Evolutionary conservation across 1,140 invertebrate species (phyloP).

Genomic region (Drosophila ironensis): DNA sequence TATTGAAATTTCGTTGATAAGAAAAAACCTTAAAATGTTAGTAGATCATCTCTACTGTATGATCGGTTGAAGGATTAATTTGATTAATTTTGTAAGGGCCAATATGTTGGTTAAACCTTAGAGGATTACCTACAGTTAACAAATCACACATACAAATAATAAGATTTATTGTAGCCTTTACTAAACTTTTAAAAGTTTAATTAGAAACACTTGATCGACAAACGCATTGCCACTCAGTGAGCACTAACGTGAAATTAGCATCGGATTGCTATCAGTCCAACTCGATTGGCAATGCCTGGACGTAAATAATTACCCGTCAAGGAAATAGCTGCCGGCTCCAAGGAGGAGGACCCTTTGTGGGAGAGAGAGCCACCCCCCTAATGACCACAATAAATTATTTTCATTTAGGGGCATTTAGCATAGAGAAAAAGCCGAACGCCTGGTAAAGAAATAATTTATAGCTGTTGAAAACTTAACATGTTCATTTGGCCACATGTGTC

Average conservation of each 20-base stretch:
- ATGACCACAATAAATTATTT: slow-evolving; percentile 79
- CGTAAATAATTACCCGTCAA: slow-evolving; percentile 33
- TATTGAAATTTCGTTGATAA: too few relatives aligned
- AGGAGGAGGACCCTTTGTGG: background rate
- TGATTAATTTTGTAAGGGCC: too few relatives aligned
- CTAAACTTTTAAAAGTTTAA: too few relatives aligned
- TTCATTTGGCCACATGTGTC: slow-evolving; percentile 72
- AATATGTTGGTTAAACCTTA: too few relatives aligned
- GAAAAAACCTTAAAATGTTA: too few relatives aligned
- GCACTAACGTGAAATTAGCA: slow-evolving; percentile 12
- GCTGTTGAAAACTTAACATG: slow-evolving; percentile 78
- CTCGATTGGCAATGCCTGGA: slow-evolving; percentile 12
- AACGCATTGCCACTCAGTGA: too few relatives aligned
- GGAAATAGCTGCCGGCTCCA: slow-evolving; percentile 3
- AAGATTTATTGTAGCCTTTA: too few relatives aligned
- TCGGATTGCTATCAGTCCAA: slow-evolving; percentile 1
- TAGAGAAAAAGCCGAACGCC: slow-evolving; percentile 57
- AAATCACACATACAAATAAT: too few relatives aligned
- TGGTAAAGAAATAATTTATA: slow-evolving; percentile 76
- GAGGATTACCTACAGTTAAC: too few relatives aligned
- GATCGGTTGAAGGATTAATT: too few relatives aligned
- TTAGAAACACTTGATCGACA: too few relatives aligned
- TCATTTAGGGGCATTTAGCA: slow-evolving; percentile 76
- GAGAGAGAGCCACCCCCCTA: slow-evolving; percentile 26
- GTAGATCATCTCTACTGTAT: too few relatives aligned